phyloP scores from a whole-genome alignment of 2,888 invertebrate species.

The Caenorhabditis doughertyi region DNA sequence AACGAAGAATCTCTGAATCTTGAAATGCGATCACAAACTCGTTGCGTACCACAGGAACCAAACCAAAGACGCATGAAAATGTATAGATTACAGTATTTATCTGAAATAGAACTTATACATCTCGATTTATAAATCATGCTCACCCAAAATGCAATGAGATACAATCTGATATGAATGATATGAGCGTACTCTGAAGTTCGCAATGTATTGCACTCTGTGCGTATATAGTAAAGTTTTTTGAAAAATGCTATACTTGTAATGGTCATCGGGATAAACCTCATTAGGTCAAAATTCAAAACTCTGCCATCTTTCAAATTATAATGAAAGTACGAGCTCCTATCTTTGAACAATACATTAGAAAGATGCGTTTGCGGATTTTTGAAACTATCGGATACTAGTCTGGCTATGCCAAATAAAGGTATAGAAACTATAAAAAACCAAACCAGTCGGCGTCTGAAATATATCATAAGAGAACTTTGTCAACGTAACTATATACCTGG shows the following conservation, averaged over 20 bases:
- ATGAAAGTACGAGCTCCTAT: background rate
- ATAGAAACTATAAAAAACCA: background rate
- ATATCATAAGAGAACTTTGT: background rate
- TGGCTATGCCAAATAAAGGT: too few relatives aligned
- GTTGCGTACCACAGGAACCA: background rate
- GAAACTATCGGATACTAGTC: background rate
- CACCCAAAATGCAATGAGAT: background rate
- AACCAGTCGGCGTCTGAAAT: background rate
- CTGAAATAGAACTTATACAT: background rate
- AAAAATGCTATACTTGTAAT: background rate
- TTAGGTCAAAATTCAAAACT: background rate
- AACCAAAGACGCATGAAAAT: background rate
- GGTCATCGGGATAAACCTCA: background rate
- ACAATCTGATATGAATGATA: background rate
- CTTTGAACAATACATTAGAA: background rate
- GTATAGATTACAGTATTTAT: background rate
- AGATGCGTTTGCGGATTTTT: background rate
- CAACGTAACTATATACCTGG: background rate
- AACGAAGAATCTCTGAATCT: background rate
- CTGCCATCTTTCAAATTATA: background rate
- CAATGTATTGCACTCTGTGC: background rate
- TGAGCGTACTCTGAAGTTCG: background rate
- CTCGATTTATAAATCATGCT: background rate
- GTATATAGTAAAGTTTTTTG: background rate
- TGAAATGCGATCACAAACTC: slow-evolving; percentile 1